Evolutionary conservation across 2,888 invertebrate species (phyloP), one percentile per base, ranked within the genome.

Genomic region (Hybos culiciformis): DNA sequence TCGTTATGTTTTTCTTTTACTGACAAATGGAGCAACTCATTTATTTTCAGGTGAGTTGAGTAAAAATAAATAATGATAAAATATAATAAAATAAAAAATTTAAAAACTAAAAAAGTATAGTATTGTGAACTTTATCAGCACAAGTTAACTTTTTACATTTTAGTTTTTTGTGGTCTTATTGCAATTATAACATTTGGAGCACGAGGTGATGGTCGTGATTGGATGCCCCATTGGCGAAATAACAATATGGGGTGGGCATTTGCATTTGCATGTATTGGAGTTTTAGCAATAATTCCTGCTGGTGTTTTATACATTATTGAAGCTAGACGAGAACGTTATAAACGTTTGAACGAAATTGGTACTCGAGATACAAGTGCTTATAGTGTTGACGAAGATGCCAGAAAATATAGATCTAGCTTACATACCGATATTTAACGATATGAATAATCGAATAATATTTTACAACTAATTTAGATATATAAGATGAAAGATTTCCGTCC

Each of bases 191-290:
- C 86, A 44, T 96, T 96, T 66, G 94, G 93, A 29, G 82, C 83
- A 0, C 75, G 83, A 60, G 93, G 92, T 4, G 91, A 93, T 65
- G 82, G 87, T 5, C 73, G 94, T 50, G 88, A 87, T 57, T 91
- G 93, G 85, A 90, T 96, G 87, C 93, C 94, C 0, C 80, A 90
- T 56, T 90, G 93, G 84, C 87, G 94, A 56, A 85, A 92, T 61
- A 96, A 96, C 67, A 84, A 90, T 61, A 75, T 94, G 42, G 83
- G 92, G 11, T 96, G 93, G 91, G 87, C 93, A 0, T 96, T 78
- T 67, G 94, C 87, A 2, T 69, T 94, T 26, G 91, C 78, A 15
- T 83, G 80, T 2, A 67, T 88, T 34, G 91, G 91, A 3, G 80
- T 83, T 2, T 70, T 88, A 21, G 63, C 78, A 34, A 68, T 87